Base-by-base conservation (phyloP, 2,888 invertebrate species). In the Fragum fragum region DNA sequence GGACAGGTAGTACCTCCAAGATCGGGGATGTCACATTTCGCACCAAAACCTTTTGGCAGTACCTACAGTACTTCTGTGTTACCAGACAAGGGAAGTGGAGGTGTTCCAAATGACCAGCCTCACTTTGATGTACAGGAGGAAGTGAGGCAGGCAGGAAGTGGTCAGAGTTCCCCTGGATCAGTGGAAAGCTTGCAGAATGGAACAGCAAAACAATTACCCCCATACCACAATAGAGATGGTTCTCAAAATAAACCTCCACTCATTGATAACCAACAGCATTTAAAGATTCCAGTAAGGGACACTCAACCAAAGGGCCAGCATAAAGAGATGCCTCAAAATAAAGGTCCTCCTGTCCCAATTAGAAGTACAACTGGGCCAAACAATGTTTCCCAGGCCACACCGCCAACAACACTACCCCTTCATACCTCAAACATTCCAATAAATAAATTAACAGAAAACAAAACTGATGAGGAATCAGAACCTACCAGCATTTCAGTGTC, bases 151-250 rank as follows among this genome's bases (percentile, higher is more conserved):
- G 91, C 90, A 39, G 93, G 92, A n/a, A 93, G 92, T 88, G 92
- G 92, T 2, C 92, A 93, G 81, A 93, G 92, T 77, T 92, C 93
- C 6, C 92, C 93, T 21, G 92, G 92, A 0, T 92, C 92, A 11
- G 92, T 92, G 81, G 92, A 92, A 61, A 87, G 89, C 69, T 86
- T 90, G 53, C 87, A 85, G 26, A 83, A 83, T 32, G 87, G 86
- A 23, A 73, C 72, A 61, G 28, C 72, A 0, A 81, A 84, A 76
- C 61, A 55, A 32, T 55, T 70, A 39, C 83, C 80, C n/a, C 75
- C 80, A 2, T 79, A 83, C 52, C 78, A 66, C 21, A 70, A 71
- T 28, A 68, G 76, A 69, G 73, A 76, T 63, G 7, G 36, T 23
- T 57, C 53, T 26, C 36, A 52, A 52, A 39, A 5, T 39, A 76